Percentiles rank a stretch among this genome's conserved stretches.
These are phyloP conservation scores for Antechinus stuartii DNA, from an alignment of 2,113 vertebrate species.

Conservation along the genomic window DNA sequence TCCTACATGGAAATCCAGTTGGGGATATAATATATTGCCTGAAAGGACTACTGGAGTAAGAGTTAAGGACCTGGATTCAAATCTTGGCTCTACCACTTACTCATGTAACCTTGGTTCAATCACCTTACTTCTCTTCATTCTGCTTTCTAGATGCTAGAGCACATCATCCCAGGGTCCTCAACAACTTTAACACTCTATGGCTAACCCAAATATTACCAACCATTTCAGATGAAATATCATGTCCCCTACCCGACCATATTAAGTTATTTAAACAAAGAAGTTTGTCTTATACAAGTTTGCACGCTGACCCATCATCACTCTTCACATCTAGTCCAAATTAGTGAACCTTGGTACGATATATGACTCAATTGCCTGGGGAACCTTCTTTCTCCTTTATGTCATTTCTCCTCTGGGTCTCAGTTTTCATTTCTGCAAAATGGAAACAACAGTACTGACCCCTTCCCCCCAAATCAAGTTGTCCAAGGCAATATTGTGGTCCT, in stretches of 20 bases:
- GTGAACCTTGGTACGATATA: neutral
- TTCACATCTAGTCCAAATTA: neutral
- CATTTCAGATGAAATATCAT: neutral
- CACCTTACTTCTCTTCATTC: neutral
- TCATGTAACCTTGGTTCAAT: neutral
- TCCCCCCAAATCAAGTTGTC: neutral
- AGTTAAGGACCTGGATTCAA: neutral
- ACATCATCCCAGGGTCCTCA: neutral
- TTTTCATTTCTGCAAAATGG: neutral
- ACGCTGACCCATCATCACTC: neutral
- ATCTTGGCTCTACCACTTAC: neutral
- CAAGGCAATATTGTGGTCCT: neutral
- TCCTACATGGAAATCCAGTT: neutral
- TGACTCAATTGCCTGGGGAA: neutral
- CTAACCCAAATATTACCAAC: neutral
- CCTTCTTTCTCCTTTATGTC: neutral
- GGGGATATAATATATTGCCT: neutral
- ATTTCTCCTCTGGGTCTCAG: fast-evolving
- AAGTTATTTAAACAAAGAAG: neutral
- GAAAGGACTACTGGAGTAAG: neutral
- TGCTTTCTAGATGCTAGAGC: neutral
- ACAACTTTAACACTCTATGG: neutral
- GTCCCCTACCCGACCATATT: neutral
- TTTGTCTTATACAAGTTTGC: neutral
- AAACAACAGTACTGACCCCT: neutral